A percentile compares a stretch with the other conserved stretches of the same genome.
Evolutionary conservation across 1,140 invertebrate species (phyloP).

Genomic region (Trachymyrmex cornetzi): DNA sequence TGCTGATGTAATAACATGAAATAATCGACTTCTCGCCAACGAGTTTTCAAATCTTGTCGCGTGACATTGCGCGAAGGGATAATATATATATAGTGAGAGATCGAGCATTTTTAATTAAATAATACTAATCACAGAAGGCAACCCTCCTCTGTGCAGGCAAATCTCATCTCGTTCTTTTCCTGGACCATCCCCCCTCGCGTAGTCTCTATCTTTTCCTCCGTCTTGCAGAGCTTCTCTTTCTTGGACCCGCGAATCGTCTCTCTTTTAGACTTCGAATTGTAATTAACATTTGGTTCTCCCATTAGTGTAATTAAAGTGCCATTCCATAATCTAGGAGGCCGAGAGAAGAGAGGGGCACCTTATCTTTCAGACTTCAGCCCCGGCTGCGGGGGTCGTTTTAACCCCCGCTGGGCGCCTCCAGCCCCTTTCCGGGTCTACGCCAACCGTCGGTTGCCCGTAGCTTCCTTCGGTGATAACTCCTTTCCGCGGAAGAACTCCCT

Average conservation of each 20-base stretch:
- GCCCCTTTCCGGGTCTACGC: slow-evolving; percentile 76
- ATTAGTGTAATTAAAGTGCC: slow-evolving; percentile 92
- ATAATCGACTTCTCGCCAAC: slow-evolving; percentile 18
- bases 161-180: slow-evolving; percentile 84
- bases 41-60: slow-evolving; percentile 17
- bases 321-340: slow-evolving; percentile 88
- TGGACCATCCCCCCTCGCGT: slow-evolving; percentile 51
- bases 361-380: slow-evolving; percentile 87
- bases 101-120: slow-evolving; percentile 87
- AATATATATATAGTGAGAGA: slow-evolving; percentile 75
- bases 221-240: slow-evolving; percentile 76
- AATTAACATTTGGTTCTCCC: slow-evolving; percentile 91
- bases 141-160: slow-evolving; percentile 80
- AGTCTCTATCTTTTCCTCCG: slow-evolving; percentile 49
- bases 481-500: slow-evolving; percentile 75
- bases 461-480: slow-evolving; percentile 84
- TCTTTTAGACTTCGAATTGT: slow-evolving; percentile 90
- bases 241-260: slow-evolving; percentile 83
- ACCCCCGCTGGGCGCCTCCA: slow-evolving; percentile 76
- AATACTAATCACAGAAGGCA: slow-evolving; percentile 85
- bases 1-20: slow-evolving; percentile 1
- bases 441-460: slow-evolving; percentile 76
- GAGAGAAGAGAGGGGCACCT: slow-evolving; percentile 83
- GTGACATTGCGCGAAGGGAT: slow-evolving; percentile 61
- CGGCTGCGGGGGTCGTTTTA: slow-evolving; percentile 81